Evolutionary conservation across 2,113 vertebrate genomes (phyloP), one percentile per base, ranked within the genome.

Genomic region (Triplophysa tibetana): DNA sequence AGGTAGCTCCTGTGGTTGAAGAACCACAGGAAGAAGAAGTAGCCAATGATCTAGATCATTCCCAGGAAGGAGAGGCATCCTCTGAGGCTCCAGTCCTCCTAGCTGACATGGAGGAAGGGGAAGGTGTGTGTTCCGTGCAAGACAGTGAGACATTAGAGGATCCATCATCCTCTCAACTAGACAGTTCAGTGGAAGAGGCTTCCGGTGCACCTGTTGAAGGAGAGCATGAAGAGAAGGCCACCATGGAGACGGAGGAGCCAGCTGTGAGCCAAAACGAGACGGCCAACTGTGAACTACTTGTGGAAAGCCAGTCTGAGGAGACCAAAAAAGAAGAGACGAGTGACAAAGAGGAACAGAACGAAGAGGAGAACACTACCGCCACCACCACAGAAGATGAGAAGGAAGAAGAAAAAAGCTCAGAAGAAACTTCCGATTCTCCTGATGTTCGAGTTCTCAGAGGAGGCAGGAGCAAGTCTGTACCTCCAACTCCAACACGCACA

Each of bases 401-500:
- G 24, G 63, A 61, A 8, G 63, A 67, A 1, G 56, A 16, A 16
- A 68, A 77, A 29, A 64, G 45, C 8, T 26, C 56, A 7, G 52
- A 75, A 0, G 69, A 66, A 12, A 13, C 54, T 58, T 63, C 38
- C 0, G 67, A 78, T 60, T 16, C 56, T 70, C 11, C 21, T 41
- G 65, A 61, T 14, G 52, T 75, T 48, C 72, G 45, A 43, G 62
- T 70, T 48, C 78, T 72, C 5, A 17, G 26, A 41, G 72, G 63
- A 41, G 54, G 68, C 17, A 81, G 65, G 24, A 52, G 19, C n/a
- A 76, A 67, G 41, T 52, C 29, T 0, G 73, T 67, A 9, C 72
- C 62, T 8, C 60, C 54, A 14, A 64, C 67, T 1, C 73, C 80
- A 56, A 84, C 80, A 64, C 76, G 52, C 17, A 63, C 73, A 29